These are phyloP conservation scores for Bettongia penicillata DNA, from an alignment of 2,113 vertebrate genomes.

Conservation along the genomic window DNA sequence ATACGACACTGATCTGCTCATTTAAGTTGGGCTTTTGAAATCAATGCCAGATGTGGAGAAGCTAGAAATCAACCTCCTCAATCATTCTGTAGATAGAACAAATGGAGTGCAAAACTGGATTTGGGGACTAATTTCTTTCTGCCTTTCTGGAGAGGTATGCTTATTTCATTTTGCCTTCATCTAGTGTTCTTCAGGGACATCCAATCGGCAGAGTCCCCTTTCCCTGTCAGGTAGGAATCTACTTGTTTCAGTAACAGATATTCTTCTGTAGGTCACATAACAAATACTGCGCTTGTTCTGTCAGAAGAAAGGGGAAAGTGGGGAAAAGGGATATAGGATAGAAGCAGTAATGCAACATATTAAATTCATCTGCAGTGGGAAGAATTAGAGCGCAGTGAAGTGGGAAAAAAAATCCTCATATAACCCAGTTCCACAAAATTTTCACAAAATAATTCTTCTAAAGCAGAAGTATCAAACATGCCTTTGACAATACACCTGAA, in stretches of 20 bases:
- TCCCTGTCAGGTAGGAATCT: neutral
- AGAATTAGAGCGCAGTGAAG: neutral
- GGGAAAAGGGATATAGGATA: neutral
- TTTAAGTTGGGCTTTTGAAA: neutral
- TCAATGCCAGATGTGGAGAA: neutral
- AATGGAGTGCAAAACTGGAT: neutral
- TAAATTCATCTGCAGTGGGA: neutral
- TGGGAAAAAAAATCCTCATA: neutral
- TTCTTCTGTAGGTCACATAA: neutral
- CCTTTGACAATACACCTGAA: neutral
- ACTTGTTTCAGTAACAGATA: neutral
- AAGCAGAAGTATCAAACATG: neutral
- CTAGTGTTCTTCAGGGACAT: neutral
- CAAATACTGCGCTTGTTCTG: neutral
- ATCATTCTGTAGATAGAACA: neutral
- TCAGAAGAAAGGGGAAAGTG: neutral
- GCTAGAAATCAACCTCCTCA: neutral
- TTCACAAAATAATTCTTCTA: neutral
- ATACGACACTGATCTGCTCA: conserved; percentile 50
- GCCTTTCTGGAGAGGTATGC: neutral
- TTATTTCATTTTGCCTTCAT: neutral
- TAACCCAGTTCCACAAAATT: neutral
- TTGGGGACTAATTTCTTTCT: neutral
- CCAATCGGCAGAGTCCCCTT: neutral
- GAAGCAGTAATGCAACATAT: neutral